Evolutionary conservation across 2,113 vertebrate species (phyloP), one percentile per base, ranked within the genome.

Genomic region (Maccullochella peelii): DNA sequence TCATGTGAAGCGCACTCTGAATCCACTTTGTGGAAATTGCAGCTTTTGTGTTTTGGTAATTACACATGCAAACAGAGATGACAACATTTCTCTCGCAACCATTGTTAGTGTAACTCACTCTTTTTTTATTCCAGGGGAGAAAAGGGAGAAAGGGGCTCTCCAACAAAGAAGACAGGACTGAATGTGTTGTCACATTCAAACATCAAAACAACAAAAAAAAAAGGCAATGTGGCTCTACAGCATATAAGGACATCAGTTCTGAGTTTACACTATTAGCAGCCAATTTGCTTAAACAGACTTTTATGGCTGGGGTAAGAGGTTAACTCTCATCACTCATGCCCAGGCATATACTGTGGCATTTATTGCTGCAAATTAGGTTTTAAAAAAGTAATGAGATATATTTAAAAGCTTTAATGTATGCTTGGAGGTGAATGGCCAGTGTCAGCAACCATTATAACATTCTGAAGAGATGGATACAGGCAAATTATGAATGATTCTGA

Each of bases 1-100:
- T 89, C 89, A 80, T 88, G 88, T 88, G 89, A 81, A 85, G 84
- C 87, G 86, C 86, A 77, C 82, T 87, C 62, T 65, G 72, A 89
- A 83, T 86, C 74, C 71, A 88, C 85, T 90, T 89, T 52, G 69
- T 83, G 58, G 58, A 83, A 84, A 89, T 77, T 88, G 83, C 71
- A 66, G 82, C 79, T 76, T 91, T 88, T 82, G 57, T 87, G 80
- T 86, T 88, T 67, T 83, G 66, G 50, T 89, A 89, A 92, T 89
- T 86, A 91, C 74, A 82, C 77, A 16, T 76, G 75, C 79, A 86
- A 85, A 84, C 72, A 82, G 23, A 82, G 59, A 83, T 50, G 85
- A 47, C 77, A 89, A 75, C 79, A 85, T 82, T 80, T 79, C 58
- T 68, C 63, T n/a, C 54, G 73, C 80, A 79, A 27, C 75, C 25